Evolutionary conservation across 2,797 vertebrate species (phyloP).

Genomic region (Cirrhinus molitorella): DNA sequence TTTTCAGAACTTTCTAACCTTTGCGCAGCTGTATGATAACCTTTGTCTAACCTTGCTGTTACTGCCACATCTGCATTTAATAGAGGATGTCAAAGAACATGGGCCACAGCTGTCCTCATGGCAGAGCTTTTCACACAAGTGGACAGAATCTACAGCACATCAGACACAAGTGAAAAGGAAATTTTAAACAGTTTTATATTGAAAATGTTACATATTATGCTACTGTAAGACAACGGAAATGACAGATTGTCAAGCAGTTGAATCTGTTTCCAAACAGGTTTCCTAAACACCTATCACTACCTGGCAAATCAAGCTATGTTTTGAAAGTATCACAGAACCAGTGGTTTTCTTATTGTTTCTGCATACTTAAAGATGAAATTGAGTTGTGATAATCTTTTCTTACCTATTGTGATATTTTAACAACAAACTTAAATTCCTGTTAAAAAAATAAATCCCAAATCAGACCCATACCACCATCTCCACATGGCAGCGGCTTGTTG

Average conservation of each 20-base stretch:
- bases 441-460: too few species aligned
- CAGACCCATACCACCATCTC: slow-evolving; percentile 85
- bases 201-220: not conserved
- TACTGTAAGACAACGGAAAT: not conserved
- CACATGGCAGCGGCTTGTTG: slow-evolving; percentile 90
- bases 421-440: not conserved
- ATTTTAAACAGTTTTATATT: not conserved
- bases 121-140: slow-evolving; percentile 93
- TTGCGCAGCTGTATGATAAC: not conserved
- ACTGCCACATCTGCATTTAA: slow-evolving; percentile 93
- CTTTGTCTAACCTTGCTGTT: slow-evolving; percentile 89
- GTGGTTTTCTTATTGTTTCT: too few species aligned
- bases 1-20: not conserved
- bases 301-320: too few species aligned
- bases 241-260: not conserved
- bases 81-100: slow-evolving; percentile 89
- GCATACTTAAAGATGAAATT: too few species aligned
- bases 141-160: slow-evolving; percentile 86
- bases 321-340: too few species aligned
- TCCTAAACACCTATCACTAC: not conserved
- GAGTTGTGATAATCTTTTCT: not conserved
- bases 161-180: not conserved
- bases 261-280: slow-evolving; percentile 8
- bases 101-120: slow-evolving; percentile 93
- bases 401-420: not conserved